Conservation (phyloP, 2,113 vertebrate genomes). For the Sturnira hondurensis region DNA sequence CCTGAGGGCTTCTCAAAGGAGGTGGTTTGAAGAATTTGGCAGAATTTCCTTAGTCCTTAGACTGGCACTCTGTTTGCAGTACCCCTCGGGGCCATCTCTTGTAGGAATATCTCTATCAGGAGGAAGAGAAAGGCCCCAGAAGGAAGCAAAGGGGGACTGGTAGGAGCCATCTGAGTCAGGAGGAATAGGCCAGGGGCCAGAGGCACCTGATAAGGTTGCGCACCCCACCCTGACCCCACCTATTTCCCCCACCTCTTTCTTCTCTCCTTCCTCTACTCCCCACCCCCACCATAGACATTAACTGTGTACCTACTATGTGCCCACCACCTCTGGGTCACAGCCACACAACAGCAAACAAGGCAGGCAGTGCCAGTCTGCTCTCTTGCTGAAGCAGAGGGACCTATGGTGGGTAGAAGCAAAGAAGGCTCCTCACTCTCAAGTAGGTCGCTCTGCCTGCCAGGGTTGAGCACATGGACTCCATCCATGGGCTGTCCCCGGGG, state of each 20-base stretch:
- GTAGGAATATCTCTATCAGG: not conserved
- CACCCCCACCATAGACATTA: not conserved
- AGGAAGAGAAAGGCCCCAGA: not conserved
- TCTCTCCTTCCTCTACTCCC: too few species aligned
- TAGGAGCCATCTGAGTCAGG: not conserved
- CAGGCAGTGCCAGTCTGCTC: fast-evolving
- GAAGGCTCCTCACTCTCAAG: not conserved
- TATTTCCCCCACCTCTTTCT: not conserved
- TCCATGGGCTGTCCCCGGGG: not conserved
- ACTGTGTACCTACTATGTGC: not conserved
- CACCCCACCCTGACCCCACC: not conserved
- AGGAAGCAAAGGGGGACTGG: not conserved
- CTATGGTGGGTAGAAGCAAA: fast-evolving
- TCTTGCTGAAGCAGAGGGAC: not conserved
- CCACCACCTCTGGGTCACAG: not conserved
- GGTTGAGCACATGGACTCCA: not conserved
- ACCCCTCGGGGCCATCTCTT: not conserved
- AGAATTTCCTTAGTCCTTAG: not conserved
- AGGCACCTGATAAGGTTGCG: not conserved
- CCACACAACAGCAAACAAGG: fast-evolving
- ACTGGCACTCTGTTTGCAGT: not conserved
- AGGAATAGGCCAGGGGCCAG: not conserved
- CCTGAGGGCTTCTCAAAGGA: not conserved
- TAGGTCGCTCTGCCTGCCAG: not conserved
- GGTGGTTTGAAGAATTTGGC: too few species aligned